phyloP scores from a whole-genome alignment of 2,888 invertebrate genomes.

The Unio pictorum region DNA sequence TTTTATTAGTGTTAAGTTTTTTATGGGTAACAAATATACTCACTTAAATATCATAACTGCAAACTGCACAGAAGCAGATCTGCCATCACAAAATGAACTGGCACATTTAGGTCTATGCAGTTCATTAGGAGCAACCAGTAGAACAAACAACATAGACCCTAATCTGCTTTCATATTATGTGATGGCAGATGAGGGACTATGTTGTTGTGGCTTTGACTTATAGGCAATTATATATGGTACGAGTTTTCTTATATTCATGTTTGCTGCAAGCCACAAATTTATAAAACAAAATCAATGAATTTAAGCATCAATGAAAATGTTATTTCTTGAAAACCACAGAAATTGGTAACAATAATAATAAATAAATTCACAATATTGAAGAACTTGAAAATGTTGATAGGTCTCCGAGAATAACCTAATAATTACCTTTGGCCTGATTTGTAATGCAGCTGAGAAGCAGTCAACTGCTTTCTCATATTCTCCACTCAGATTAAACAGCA shows the following conservation, averaged over 20 bases:
- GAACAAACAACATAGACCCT: no score
- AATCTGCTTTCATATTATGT: no score
- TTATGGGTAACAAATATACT: no score
- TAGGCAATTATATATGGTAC: no score
- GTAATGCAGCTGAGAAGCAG: slow-evolving; percentile 92
- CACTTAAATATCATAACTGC: no score
- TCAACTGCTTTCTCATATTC: slow-evolving; percentile 98
- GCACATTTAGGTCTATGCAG: no score
- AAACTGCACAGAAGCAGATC: no score
- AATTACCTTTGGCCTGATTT: slow-evolving; percentile 82
- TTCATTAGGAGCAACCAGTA: no score
- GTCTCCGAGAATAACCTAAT: not conserved
- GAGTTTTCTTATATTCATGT: not conserved
- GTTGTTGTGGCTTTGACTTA: no score
- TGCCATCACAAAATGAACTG: no score
- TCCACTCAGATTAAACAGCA: slow-evolving; percentile 93
- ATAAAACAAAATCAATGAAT: not conserved
- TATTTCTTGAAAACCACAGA: not conserved
- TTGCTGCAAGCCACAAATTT: not conserved
- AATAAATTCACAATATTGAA: not conserved
- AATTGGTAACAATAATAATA: not conserved
- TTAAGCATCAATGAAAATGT: not conserved
- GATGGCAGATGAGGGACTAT: no score
- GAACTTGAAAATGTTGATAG: not conserved
- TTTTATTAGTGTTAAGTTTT: no score